A percentile compares a stretch with the other conserved stretches of the same genome.
phyloP scores from a whole-genome alignment of 2,888 invertebrate genomes.

The Microplitis manilae region DNA sequence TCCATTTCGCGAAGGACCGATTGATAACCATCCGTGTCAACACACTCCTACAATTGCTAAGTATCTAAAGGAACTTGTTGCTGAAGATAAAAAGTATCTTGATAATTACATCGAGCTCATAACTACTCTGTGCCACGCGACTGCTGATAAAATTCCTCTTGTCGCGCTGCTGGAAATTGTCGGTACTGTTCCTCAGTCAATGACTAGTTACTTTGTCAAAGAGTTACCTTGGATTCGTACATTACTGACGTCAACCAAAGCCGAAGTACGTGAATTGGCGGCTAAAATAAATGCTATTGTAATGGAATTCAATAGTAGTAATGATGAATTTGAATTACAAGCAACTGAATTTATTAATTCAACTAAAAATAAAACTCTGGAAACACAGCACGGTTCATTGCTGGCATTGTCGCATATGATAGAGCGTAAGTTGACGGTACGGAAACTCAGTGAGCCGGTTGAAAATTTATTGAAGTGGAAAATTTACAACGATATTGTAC shows the following conservation, averaged over 20 bases:
- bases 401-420: slow-evolving; percentile 81
- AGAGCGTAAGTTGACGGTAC: slow-evolving; percentile 77
- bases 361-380: slow-evolving; percentile 76
- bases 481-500: slow-evolving; percentile 76
- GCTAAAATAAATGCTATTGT: slow-evolving; percentile 85
- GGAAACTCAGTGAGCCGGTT: slow-evolving; percentile 66
- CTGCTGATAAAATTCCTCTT: slow-evolving; percentile 80
- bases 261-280: slow-evolving; percentile 82
- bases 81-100: slow-evolving; percentile 75
- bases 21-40: slow-evolving; percentile 76
- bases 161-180: slow-evolving; percentile 87
- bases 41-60: slow-evolving; percentile 79
- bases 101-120: slow-evolving; percentile 81
- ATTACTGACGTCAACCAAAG: slow-evolving; percentile 81
- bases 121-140: slow-evolving; percentile 78
- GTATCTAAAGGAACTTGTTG: slow-evolving; percentile 76
- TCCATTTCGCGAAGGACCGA: slow-evolving; percentile 66
- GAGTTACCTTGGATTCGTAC: slow-evolving; percentile 79
- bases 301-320: slow-evolving; percentile 74
- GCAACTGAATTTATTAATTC: slow-evolving; percentile 74
- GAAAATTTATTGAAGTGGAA: slow-evolving; percentile 74
- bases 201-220: slow-evolving; percentile 78
- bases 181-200: slow-evolving; percentile 83
- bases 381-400: slow-evolving; percentile 85
- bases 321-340: slow-evolving; percentile 75